phyloP scores from a whole-genome alignment of 2,888 invertebrate species.

The Plebejus argus region DNA sequence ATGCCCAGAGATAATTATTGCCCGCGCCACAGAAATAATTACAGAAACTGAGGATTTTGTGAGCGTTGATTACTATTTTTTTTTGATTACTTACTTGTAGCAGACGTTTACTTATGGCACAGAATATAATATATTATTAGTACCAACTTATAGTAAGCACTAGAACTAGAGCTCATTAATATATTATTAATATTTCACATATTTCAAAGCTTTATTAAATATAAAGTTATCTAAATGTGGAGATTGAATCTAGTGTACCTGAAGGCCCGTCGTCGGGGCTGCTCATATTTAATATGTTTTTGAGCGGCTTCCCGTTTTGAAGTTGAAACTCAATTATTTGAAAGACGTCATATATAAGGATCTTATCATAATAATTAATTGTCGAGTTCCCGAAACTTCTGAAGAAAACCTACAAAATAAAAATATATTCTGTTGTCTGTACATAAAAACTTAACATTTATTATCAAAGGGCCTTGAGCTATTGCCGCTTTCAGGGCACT shows the following conservation, averaged over 20 bases:
- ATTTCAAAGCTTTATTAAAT: not conserved
- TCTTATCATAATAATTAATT: constrained; percentile 17
- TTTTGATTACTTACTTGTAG: not conserved
- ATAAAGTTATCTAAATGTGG: not conserved
- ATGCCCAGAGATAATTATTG: constrained; percentile 34
- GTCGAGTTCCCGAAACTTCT: not conserved
- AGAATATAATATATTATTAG: too few relatives aligned
- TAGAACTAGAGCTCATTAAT: not conserved
- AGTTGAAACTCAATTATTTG: constrained; percentile 22
- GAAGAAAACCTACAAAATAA: not conserved
- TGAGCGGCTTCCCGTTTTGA: constrained; percentile 20
- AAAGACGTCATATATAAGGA: constrained; percentile 8
- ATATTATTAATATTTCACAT: not conserved
- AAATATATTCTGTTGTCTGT: not conserved
- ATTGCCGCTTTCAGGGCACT: constrained; percentile 6
- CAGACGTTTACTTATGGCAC: not conserved
- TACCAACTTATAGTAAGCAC: not conserved
- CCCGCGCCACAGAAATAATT: not conserved
- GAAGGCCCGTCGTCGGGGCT: not conserved
- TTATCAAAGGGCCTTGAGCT: not conserved
- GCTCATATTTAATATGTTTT: not conserved
- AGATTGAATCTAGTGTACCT: constrained; percentile 5
- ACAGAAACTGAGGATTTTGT: not conserved
- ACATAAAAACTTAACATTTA: constrained; percentile 12
- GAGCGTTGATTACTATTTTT: not conserved